These are phyloP conservation scores for Drosophila gunungcola DNA, from an alignment of 1,140 invertebrate species.

Conservation along the genomic window DNA sequence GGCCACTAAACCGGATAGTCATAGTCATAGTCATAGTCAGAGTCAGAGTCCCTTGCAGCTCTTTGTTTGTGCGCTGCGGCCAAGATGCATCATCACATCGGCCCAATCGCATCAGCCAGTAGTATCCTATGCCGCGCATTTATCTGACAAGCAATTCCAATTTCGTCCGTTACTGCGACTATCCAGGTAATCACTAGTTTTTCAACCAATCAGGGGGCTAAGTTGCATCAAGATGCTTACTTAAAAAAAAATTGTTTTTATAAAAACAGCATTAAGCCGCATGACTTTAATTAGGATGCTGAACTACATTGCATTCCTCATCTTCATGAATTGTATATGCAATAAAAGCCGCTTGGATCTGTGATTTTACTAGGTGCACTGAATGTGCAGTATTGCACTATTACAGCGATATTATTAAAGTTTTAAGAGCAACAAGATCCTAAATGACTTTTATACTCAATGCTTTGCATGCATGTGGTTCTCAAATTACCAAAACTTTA, in stretches of 20 bases:
- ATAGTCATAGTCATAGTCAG: not conserved
- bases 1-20: constrained; percentile 45
- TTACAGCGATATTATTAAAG: not conserved
- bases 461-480: not conserved
- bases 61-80: constrained; percentile 23
- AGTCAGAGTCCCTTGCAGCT: constrained; percentile 33
- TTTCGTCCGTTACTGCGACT: constrained; percentile 13
- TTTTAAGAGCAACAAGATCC: not conserved
- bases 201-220: constrained; percentile 41
- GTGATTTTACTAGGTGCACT: not conserved
- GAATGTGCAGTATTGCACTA: constrained; percentile 1
- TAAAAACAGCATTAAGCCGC: constrained; percentile 7
- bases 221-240: constrained; percentile 47
- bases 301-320: constrained; percentile 1
- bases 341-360: not conserved
- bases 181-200: constrained; percentile 36
- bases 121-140: constrained; percentile 33
- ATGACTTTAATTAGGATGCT: constrained; percentile 12
- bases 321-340: constrained; percentile 24
- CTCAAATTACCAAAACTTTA: constrained; percentile 3
- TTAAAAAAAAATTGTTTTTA: constrained; percentile 39
- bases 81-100: constrained; percentile 46
- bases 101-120: constrained; percentile 34
- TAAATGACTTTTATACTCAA: not conserved
- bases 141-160: constrained; percentile 40